These are phyloP conservation scores for Myodes glareolus DNA, from an alignment of 2,113 vertebrate species.

Conservation along the genomic window DNA sequence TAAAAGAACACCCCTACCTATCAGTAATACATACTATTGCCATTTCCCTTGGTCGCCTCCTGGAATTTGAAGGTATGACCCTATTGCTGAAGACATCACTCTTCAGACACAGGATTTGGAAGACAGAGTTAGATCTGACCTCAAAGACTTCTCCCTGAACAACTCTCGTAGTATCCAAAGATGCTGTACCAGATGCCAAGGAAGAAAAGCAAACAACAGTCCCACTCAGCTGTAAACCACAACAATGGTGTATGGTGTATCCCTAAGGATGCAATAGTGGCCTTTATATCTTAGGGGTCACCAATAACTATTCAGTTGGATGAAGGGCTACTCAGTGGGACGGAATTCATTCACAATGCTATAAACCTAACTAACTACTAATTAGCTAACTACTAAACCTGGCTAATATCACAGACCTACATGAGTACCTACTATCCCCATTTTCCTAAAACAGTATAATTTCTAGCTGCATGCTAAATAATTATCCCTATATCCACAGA, in stretches of 20 bases:
- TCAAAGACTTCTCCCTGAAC: neutral
- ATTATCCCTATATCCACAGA: neutral
- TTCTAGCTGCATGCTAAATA: neutral
- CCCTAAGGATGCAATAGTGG: neutral
- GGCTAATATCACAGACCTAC: neutral
- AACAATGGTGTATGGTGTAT: neutral
- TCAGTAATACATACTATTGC: neutral
- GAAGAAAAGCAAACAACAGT: neutral
- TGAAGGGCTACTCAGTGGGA: neutral
- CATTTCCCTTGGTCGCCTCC: no score
- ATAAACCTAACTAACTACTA: neutral
- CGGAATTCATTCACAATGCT: neutral
- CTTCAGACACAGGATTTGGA: neutral
- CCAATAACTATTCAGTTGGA: neutral
- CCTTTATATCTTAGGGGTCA: neutral
- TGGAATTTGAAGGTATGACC: neutral
- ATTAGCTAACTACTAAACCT: neutral
- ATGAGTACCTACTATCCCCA: neutral
- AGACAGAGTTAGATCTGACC: neutral
- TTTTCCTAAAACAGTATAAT: neutral
- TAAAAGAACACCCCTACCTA: no score
- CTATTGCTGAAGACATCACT: neutral
- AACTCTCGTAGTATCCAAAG: neutral
- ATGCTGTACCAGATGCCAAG: neutral
- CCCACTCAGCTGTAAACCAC: neutral